Percentiles rank a stretch among this genome's conserved stretches.
phyloP scores from a whole-genome alignment of 2,797 vertebrate genomes.

The Etheostoma nigrum region DNA sequence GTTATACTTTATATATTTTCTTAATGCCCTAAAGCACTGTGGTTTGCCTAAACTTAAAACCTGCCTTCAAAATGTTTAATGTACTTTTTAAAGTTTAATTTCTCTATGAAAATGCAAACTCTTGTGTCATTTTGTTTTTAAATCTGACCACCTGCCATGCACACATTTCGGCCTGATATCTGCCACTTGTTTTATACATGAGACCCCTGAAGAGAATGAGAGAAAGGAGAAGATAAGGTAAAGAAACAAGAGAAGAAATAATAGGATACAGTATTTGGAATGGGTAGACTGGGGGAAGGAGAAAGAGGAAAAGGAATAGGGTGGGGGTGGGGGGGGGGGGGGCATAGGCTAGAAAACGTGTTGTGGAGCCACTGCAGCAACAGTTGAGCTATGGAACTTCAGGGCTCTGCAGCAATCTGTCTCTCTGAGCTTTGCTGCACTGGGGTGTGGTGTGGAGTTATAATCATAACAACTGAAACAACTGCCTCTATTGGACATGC shows the following conservation, averaged over 20 bases:
- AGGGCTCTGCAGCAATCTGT: conserved; percentile 70
- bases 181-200: conserved; percentile 19
- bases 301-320: background rate
- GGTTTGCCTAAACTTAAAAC: too few relatives aligned
- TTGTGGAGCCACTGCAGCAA: conserved; percentile 64
- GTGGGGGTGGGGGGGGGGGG: background rate
- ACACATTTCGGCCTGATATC: conserved; percentile 1
- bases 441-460: conserved; percentile 73
- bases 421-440: conserved; percentile 69
- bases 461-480: conserved; percentile 46
- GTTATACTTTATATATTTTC: background rate
- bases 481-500: background rate
- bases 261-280: conserved; percentile 12
- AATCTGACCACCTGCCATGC: conserved; percentile 17
- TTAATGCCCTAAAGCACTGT: conserved; percentile 2
- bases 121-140: background rate
- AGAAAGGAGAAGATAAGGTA: conserved; percentile 1
- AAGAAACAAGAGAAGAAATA: conserved; percentile 17
- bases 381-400: conserved; percentile 68
- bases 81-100: background rate
- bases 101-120: background rate
- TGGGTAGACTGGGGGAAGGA: background rate
- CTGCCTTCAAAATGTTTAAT: background rate
- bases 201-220: background rate
- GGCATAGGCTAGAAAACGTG: conserved; percentile 1